Base-by-base conservation (phyloP, 2,888 invertebrate species). In the Trissoscelio sp. region DNA sequence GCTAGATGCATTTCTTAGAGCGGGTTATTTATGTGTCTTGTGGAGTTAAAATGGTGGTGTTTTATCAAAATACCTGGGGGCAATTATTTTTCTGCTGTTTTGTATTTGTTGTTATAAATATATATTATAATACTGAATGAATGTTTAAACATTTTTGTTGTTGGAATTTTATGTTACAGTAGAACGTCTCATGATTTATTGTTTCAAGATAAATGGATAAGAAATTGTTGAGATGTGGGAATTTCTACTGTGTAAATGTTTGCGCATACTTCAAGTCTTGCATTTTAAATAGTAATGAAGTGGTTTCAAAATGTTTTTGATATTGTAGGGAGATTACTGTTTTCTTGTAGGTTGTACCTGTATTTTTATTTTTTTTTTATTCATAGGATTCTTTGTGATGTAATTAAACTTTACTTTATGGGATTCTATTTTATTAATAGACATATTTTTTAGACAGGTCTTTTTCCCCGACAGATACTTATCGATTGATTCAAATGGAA, bases 1-100 rank as follows among this genome's bases (percentile, higher is more conserved):
- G 55, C 53, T 44, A 20, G 9, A 11, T 55, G 62, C 24, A 64
- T 64, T 62, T 73, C 62, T 58, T 7, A 9, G 51, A 24, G 18
- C 3, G 12, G 11, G 58, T 72, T 51, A 72, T 72, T 72, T 72
- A 72, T 72, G 62, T 11, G 31, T 9, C 42, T 12, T n/a, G 22
- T 16, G 58, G 24, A 69, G 44, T 57, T 44, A 34, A 37, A 73
- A 20, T 20, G 62, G 28, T 16, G 11, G 48, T 31, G 37, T 51
- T 73, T 73, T 73, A 73, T 73, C 72, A 73, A 53, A 73, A 51
- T 48, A 70, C 31, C 7, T 22, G 1, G 39, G n/a, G 22, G 14
- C 12, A 6, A 66, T 53, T 53, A 39, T 39, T 66, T 66, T 53
- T 1, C 12, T 12, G 18, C 3, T 3, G 24, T 58, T 18, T 28